A percentile compares a stretch with the other conserved stretches of the same genome.
Evolutionary conservation across 2,888 invertebrate genomes (phyloP).

Genomic region (Actias luna): DNA sequence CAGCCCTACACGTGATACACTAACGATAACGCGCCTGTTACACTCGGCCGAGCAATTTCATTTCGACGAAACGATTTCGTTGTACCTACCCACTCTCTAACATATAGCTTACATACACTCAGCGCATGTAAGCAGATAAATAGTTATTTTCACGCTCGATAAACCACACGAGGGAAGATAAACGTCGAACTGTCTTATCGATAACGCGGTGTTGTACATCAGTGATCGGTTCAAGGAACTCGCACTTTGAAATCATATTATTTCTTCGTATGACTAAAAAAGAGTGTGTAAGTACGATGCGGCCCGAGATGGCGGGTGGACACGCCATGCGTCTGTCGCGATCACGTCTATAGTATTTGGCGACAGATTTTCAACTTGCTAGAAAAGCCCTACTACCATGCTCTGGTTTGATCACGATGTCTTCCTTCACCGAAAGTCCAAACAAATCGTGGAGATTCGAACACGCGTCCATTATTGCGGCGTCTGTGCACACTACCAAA

Average conservation of each 20-base stretch:
- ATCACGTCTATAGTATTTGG: too few species aligned
- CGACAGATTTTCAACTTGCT: too few species aligned
- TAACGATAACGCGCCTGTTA: neutral
- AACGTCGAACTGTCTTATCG: neutral
- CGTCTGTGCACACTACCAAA: too few species aligned
- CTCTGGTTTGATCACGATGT: too few species aligned
- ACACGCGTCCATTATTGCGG: too few species aligned
- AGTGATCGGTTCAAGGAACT: neutral
- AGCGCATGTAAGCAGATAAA: neutral
- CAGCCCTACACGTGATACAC: neutral
- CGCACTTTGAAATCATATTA: neutral
- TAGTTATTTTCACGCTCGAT: neutral
- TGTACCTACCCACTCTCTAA: neutral
- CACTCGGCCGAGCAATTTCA: neutral
- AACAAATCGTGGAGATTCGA: too few species aligned
- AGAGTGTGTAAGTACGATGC: too few species aligned
- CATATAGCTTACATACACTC: neutral
- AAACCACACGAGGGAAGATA: neutral
- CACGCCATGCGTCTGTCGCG: too few species aligned
- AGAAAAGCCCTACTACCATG: too few species aligned
- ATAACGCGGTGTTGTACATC: neutral
- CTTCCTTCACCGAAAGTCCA: too few species aligned
- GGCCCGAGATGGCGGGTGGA: too few species aligned
- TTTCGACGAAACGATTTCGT: neutral
- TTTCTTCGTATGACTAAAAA: too few species aligned